Evolutionary conservation across 2,113 vertebrate genomes (phyloP).

Genomic region (Paralichthys olivaceus): DNA sequence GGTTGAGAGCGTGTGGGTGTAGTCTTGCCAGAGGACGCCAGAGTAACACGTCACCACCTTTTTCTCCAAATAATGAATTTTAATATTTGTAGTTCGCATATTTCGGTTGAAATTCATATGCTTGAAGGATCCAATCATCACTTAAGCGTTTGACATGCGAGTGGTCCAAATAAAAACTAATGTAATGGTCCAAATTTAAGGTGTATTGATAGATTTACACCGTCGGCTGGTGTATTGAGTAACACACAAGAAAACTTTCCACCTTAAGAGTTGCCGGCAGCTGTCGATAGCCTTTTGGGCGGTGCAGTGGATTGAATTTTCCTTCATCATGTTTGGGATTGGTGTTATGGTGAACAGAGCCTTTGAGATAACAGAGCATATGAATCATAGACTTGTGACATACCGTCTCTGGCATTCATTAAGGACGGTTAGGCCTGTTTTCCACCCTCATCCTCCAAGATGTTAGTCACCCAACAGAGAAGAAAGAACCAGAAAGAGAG

Average conservation of each 20-base stretch:
- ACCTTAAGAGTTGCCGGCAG: neutral
- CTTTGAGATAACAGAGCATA: conserved; percentile 56
- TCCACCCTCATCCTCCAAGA: conserved; percentile 47
- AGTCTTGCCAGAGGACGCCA: too few relatives aligned
- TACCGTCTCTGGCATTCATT: conserved; percentile 61
- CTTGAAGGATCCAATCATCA: too few relatives aligned
- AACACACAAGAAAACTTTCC: neutral
- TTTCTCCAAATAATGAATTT: too few relatives aligned
- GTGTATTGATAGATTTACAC: neutral
- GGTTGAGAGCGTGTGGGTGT: too few relatives aligned
- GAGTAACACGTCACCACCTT: too few relatives aligned
- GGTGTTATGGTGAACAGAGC: conserved; percentile 21
- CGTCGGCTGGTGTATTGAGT: neutral
- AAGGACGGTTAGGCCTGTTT: conserved; percentile 33
- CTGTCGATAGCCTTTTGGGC: neutral
- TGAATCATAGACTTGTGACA: conserved; percentile 55
- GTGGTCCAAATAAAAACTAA: neutral
- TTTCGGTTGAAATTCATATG: too few relatives aligned
- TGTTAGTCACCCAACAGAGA: conserved; percentile 45
- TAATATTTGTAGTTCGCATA: too few relatives aligned
- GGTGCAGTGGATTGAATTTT: neutral
- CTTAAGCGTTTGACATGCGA: neutral
- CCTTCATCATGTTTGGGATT: conserved; percentile 35
- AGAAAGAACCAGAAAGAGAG: neutral
- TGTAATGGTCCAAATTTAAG: neutral